Conservation (phyloP, 2,888 invertebrate species). For the Theretra japonica region DNA sequence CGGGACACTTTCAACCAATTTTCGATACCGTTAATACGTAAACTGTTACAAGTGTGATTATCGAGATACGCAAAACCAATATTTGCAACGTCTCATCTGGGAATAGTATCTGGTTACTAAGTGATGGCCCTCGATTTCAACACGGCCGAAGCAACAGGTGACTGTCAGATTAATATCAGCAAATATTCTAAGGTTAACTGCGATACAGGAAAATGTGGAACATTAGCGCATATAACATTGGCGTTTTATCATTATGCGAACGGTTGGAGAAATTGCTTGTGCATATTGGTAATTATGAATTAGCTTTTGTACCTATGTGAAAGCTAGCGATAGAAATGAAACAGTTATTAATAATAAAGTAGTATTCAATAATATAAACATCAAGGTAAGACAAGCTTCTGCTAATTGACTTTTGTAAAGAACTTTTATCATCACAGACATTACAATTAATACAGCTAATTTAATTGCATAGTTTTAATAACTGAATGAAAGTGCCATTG, state of each 20-base stretch:
- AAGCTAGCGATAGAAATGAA: background rate
- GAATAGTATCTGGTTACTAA: conserved; percentile 10
- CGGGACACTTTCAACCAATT: background rate
- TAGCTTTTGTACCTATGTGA: no score
- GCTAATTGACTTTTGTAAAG: no score
- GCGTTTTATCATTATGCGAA: no score
- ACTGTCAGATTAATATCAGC: background rate
- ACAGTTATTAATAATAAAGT: background rate
- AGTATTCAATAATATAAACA: background rate
- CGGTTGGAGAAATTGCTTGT: no score
- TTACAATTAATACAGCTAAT: no score
- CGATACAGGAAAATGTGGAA: background rate
- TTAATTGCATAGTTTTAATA: no score
- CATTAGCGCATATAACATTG: no score
- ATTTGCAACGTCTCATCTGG: background rate
- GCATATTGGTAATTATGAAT: no score
- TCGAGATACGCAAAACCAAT: background rate
- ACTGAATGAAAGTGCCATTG: background rate
- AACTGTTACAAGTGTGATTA: background rate
- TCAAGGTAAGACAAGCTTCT: no score
- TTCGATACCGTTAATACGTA: background rate
- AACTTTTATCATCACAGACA: no score
- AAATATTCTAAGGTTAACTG: conserved; percentile 2
- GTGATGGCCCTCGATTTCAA: conserved; percentile 14
- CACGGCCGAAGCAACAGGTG: conserved; percentile 12